A percentile compares a stretch with the other conserved stretches of the same genome.
These are phyloP conservation scores for Periplaneta americana DNA, from an alignment of 1,140 invertebrate species.

Conservation along the genomic window DNA sequence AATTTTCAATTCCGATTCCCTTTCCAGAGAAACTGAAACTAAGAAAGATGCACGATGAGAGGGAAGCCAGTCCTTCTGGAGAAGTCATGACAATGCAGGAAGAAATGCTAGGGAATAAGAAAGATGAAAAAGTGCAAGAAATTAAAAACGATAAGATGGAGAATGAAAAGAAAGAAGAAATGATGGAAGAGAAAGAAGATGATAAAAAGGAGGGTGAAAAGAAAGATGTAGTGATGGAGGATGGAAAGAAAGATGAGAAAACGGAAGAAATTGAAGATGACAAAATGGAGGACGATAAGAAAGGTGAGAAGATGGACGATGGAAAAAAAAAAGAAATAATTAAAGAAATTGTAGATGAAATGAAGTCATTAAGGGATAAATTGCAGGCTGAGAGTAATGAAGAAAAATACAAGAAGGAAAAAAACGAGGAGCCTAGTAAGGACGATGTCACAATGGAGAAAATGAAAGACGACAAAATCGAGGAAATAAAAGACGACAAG, in stretches of 20 bases:
- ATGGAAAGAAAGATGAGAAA: neutral
- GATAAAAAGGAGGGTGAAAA: neutral
- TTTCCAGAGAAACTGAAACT: neutral
- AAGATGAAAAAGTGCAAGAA: neutral
- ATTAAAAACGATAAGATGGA: neutral
- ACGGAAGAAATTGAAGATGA: neutral
- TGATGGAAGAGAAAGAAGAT: neutral
- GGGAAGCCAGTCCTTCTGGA: neutral
- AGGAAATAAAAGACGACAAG: slow-evolving; percentile 29
- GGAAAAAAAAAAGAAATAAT: neutral
- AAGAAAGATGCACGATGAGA: neutral
- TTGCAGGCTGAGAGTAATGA: neutral
- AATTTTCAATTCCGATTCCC: neutral
- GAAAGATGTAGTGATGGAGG: neutral
- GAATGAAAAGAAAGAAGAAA: neutral
- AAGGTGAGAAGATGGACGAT: neutral
- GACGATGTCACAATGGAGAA: slow-evolving; percentile 8
- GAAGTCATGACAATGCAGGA: neutral
- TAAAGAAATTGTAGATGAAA: neutral
- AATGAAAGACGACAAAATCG: slow-evolving; percentile 26
- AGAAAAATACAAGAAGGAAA: neutral
- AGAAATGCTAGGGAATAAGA: neutral
- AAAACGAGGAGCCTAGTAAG: neutral
- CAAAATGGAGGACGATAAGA: slow-evolving; percentile 27
- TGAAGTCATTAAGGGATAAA: too few relatives aligned